Base-by-base conservation (phyloP, 1,140 invertebrate species). In the Aethina tumida region DNA sequence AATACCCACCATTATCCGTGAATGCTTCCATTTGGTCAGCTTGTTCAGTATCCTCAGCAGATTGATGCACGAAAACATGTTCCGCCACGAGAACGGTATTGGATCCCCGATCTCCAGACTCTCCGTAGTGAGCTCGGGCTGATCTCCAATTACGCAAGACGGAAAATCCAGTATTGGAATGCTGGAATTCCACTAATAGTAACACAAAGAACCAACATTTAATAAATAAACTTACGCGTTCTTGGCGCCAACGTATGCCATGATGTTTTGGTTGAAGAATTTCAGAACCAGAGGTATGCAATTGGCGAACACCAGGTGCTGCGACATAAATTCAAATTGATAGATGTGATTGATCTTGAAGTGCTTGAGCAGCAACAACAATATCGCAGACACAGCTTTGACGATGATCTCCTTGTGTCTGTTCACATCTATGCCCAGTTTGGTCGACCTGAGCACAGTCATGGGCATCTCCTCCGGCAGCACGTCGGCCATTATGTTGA, bases 301-400 rank as follows among this genome's bases (percentile, higher is more conserved):
- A 64, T 99, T 99, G 37, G 96, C 95, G 73, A 99, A 97, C 8
- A 99, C 94, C 33, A 99, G 70, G 68, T 99, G 95, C 63, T 99
- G 95, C 2, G 91, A 93, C 79, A 98, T 94, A 59, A 96, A 98
- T 67, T 99, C 97, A 71, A 98, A 99, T 66, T 98, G 91, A 65
- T 98, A 99, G 8, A 98, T 74, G 64, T 99, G 96, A 69, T 97
- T 99, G n/a, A 98, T 69, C 70, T 99, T 98, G 49, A 99, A 94
- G 67, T 98, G 95, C 64, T 99, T 99, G 27, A 99, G 66, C 21
- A 99, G 70, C 6, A 99, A 65, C 30, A 99, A 63, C 26, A 99
- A 69, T 41, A 97, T 90, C 3, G 85, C 92, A 22, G 94, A 97
- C 1, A 98, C 88, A 7, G 94, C 86, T 71, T 99, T 99, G 0